phyloP scores from a whole-genome alignment of 2,888 invertebrate genomes.

The Tenodera sinensis region DNA sequence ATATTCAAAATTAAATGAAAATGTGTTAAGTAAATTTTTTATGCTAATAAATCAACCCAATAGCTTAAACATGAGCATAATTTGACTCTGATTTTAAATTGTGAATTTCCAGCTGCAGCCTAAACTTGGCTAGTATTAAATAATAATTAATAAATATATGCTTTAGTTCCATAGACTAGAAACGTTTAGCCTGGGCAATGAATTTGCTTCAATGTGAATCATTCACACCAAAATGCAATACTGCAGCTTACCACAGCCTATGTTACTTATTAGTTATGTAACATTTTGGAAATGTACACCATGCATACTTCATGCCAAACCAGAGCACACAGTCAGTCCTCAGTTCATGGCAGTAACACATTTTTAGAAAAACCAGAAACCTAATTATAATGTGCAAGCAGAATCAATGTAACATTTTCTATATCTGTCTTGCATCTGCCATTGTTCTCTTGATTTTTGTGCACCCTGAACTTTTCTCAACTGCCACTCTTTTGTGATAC shows the following conservation, averaged over 20 bases:
- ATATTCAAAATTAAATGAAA: too few relatives aligned
- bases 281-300: background rate
- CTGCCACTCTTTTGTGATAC: background rate
- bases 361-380: background rate
- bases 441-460: background rate
- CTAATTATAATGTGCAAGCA: background rate
- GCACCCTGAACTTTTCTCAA: background rate
- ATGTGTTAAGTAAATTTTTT: too few relatives aligned
- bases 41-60: too few relatives aligned
- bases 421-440: background rate
- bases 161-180: background rate
- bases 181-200: background rate
- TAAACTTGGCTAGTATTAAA: too few relatives aligned
- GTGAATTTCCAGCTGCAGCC: too few relatives aligned
- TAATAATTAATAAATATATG: background rate
- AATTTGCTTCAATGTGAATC: background rate
- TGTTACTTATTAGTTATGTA: background rate
- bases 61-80: too few relatives aligned
- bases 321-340: background rate
- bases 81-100: too few relatives aligned
- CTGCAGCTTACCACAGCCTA: slow-evolving; percentile 28
- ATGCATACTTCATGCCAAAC: background rate
- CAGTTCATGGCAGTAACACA: background rate
- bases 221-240: slow-evolving; percentile 19
- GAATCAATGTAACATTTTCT: background rate